phyloP scores from a whole-genome alignment of 1,140 invertebrate species.

The Lepidostoma basale region DNA sequence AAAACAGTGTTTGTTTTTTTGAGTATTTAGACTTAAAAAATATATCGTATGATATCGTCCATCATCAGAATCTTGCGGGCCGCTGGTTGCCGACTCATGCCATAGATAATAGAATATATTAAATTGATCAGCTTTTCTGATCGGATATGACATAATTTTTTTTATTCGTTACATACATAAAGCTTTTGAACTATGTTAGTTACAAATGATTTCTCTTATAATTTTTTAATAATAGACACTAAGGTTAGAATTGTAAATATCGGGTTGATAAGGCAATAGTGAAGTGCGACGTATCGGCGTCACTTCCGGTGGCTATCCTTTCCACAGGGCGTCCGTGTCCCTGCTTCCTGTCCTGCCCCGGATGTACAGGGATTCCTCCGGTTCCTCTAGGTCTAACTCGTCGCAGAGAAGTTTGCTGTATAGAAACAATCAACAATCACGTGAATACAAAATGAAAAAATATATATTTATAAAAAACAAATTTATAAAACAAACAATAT shows the following conservation, averaged over 20 bases:
- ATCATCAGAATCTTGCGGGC: too few relatives aligned
- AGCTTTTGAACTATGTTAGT: too few relatives aligned
- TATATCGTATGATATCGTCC: too few relatives aligned
- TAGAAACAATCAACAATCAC: not conserved
- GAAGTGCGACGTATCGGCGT: constrained; percentile 14
- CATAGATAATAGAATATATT: too few relatives aligned
- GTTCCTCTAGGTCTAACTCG: constrained; percentile 39
- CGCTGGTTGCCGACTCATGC: too few relatives aligned
- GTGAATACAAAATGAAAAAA: constrained; percentile 11
- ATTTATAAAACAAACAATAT: not conserved
- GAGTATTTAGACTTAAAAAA: too few relatives aligned
- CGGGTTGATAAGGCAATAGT: constrained; percentile 29
- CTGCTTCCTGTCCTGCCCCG: constrained; percentile 35
- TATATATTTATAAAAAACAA: not conserved
- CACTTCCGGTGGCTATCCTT: constrained; percentile 33
- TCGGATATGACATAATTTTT: too few relatives aligned
- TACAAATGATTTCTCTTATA: constrained; percentile 3
- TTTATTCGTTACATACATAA: too few relatives aligned
- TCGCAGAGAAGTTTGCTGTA: constrained; percentile 44
- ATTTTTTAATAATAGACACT: not conserved
- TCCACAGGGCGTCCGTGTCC: constrained; percentile 44
- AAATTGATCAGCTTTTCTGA: too few relatives aligned
- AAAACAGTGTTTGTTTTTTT: too few relatives aligned
- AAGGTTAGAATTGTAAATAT: constrained; percentile 29
- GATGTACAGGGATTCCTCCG: constrained; percentile 38